Base-by-base conservation (phyloP, 2,797 vertebrate genomes). In the Microctenopoma stevenorrisi region DNA sequence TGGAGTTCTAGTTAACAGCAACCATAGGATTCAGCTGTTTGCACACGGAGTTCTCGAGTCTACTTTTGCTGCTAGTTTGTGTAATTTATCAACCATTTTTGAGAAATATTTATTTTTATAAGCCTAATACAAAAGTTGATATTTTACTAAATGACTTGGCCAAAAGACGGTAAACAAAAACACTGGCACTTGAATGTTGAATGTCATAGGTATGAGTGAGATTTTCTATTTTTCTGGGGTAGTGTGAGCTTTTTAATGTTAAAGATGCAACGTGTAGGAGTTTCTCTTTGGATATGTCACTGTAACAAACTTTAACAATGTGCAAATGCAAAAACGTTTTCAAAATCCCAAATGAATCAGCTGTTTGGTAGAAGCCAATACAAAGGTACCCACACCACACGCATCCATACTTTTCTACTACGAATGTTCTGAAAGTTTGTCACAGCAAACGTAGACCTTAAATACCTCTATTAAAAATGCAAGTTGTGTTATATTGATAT, bases 91-190 rank as follows among this genome's bases (percentile, higher is more conserved):
- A 93, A 97, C 94, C 95, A 96, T 98, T 98, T 98, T 96, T 96
- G 96, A 97, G 94, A 97, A 96, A 97, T 98, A 96, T 97, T 98
- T 98, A 98, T 98, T 99, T 98, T 99, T 99, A 94, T 99, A 98
- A 97, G 96, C 96, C 96, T 96, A 96, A 95, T 94, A 96, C 96
- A 95, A 85, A 86, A 86, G 88, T 85, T 95, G 95, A 97, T 97
- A 94, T 96, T 96, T 97, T 96, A 95, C 89, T 76, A 89, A 96
- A 95, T 96, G 96, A 97, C 96, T 98, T 97, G 96, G 96, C 96
- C 96, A 97, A 97, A 97, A 97, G 95, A 96, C 95, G 95, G 95
- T 96, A 89, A 88, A 92, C 85, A 91, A 89, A 96, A 97, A 96
- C 95, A 96, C 95, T 96, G 96, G 95, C 95, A 96, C 94, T 96